phyloP scores from a whole-genome alignment of 2,113 vertebrate genomes.

The Piaya cayana region DNA sequence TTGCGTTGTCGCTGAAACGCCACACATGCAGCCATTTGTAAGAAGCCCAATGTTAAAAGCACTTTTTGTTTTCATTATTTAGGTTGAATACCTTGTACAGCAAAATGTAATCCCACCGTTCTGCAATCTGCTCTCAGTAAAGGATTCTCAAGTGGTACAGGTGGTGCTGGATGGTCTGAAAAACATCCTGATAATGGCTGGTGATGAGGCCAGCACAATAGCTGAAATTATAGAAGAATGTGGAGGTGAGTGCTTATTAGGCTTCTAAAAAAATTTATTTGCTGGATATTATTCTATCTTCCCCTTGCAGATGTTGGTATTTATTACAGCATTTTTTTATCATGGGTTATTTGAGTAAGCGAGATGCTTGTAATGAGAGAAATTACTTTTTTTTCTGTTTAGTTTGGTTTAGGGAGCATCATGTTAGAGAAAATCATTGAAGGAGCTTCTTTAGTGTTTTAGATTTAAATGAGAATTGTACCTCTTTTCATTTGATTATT shows the following conservation, averaged over 20 bases:
- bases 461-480: neutral
- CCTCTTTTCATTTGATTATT: neutral
- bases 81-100: conserved; percentile 98
- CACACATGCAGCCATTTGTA: neutral
- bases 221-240: conserved; percentile 98
- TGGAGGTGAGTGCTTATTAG: conserved; percentile 82
- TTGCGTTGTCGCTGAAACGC: neutral
- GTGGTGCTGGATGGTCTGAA: conserved; percentile 98
- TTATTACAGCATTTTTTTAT: neutral
- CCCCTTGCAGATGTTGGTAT: neutral
- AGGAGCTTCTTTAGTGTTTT: neutral
- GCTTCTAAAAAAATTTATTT: neutral
- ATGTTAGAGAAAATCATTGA: neutral
- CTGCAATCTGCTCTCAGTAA: conserved; percentile 95
- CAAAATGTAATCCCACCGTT: conserved; percentile 97
- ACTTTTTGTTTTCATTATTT: conserved; percentile 10
- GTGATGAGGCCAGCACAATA: conserved; percentile 96
- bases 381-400: neutral
- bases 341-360: neutral
- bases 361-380: neutral
- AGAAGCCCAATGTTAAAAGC: neutral
- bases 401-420: neutral
- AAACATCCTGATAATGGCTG: conserved; percentile 99
- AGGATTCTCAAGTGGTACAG: conserved; percentile 99
- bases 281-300: neutral